Percentiles rank a stretch among this genome's conserved stretches.
Conservation (phyloP, 2,797 vertebrate species). For the Macrochelys suwanniensis region DNA sequence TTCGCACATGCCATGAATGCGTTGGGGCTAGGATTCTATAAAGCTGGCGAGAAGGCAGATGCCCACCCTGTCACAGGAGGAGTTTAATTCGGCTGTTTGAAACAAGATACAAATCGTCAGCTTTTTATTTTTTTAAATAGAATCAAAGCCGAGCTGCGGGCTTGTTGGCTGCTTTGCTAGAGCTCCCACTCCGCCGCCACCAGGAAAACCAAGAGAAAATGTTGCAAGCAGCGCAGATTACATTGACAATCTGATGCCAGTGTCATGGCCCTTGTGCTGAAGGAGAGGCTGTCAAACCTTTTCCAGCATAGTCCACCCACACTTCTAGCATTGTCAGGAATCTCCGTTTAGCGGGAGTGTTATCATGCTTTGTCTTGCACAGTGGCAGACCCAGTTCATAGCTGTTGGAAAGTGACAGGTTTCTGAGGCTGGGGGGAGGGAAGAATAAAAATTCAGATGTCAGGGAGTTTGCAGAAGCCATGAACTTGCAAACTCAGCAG, state of each 20-base stretch:
- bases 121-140: neutral
- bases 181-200: neutral
- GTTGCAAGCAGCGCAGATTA: constrained; percentile 6
- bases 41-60: neutral
- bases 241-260: constrained; percentile 35
- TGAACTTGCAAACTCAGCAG: neutral
- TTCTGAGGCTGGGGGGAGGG: constrained; percentile 29
- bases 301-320: constrained; percentile 44
- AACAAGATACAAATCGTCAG: neutral
- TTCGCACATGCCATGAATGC: neutral
- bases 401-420: neutral
- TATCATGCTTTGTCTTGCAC: constrained; percentile 43
- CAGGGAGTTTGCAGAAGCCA: neutral
- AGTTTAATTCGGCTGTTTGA: neutral
- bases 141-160: neutral
- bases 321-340: constrained; percentile 19
- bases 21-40: neutral
- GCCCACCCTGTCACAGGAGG: neutral
- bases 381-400: constrained; percentile 10
- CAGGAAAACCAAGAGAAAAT: neutral
- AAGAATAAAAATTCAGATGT: constrained; percentile 40
- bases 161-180: neutral
- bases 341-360: constrained; percentile 5
- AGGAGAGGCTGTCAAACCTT: constrained; percentile 3
- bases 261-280: constrained; percentile 8